A percentile compares a stretch with the other conserved stretches of the same genome.
Evolutionary conservation across 2,888 invertebrate genomes (phyloP).

Genomic region (Melipona beecheii): DNA sequence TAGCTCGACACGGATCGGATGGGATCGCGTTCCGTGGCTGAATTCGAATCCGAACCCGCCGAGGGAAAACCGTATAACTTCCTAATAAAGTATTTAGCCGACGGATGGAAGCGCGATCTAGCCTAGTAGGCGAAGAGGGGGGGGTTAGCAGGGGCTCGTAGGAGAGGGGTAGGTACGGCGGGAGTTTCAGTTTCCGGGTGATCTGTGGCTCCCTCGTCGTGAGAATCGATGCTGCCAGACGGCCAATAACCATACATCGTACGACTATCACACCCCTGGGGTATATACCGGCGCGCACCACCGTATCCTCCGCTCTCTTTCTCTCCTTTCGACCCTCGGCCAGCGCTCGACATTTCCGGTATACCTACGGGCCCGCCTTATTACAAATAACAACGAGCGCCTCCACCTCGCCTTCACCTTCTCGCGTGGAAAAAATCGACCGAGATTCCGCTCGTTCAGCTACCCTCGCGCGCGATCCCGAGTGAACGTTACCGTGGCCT

Average conservation of each 20-base stretch:
- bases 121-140: constrained; percentile 3
- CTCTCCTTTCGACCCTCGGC: constrained; percentile 29
- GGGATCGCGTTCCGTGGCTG: constrained; percentile 45
- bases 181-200: constrained; percentile 83
- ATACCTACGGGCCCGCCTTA: constrained; percentile 70
- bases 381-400: constrained; percentile 72
- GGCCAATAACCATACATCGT: constrained; percentile 84
- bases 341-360: constrained; percentile 19
- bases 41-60: constrained; percentile 58
- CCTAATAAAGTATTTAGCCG: constrained; percentile 82
- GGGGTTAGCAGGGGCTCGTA: neutral
- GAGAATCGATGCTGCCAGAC: constrained; percentile 84
- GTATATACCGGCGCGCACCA: constrained; percentile 61
- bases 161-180: constrained; percentile 64
- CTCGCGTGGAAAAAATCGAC: constrained; percentile 54
- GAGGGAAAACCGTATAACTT: constrained; percentile 76
- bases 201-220: constrained; percentile 83
- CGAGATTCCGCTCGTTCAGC: constrained; percentile 22
- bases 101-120: constrained; percentile 59
- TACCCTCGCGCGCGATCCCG: no score
- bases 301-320: constrained; percentile 49
- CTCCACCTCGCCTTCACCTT: constrained; percentile 36
- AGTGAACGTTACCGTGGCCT: neutral
- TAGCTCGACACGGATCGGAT: constrained; percentile 12
- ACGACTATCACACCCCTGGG: constrained; percentile 82